Evolutionary conservation across 2,797 vertebrate genomes (phyloP), one percentile per base, ranked within the genome.

Genomic region (Aphelocoma californica): DNA sequence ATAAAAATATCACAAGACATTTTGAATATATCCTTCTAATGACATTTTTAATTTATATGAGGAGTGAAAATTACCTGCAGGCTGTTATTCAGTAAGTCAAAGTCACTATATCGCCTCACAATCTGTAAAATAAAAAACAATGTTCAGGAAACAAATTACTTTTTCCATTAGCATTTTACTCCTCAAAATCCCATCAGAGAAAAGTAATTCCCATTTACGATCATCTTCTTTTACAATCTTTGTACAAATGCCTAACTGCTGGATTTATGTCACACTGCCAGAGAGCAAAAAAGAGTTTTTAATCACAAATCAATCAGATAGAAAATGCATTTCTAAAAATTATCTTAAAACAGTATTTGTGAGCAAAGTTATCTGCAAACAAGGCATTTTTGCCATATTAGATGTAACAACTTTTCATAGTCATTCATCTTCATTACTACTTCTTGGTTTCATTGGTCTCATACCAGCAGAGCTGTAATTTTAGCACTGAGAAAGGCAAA

Each of bases 61-160:
- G 16, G 38, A 40, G 61, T 61, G 42, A 91, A 95, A 94, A 98
- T 99, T 98, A 99, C 99, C 99, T 99, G 98, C 95, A 99, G 97
- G 96, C 98, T 99, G 97, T 98, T 99, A 98, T 99, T 99, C 79
- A 99, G 98, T 93, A 98, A 97, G 80, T 99, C 99, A 80, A 99
- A 99, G 98, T 99, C 99, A 89, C 99, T 99, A 97, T 99, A 99
- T 96, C 99, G 98, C 74, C 99, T 98, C 90, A 99, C 98, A 92
- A 99, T 98, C 99, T 99, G 98, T 62, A 98, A 98, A 81, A 95
- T 42, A 97, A 95, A 97, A 88, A 48, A 81, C 50, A 77, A 77
- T 85, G 61, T 51, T 90, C 71, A 92, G 53, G 71, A 92, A 88
- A 84, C 10, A 29, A 36, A 75, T 53, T 78, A 71, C 10, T 60